These are phyloP conservation scores for Zalophus californianus DNA, from an alignment of 2,797 vertebrate genomes.

Conservation along the genomic window DNA sequence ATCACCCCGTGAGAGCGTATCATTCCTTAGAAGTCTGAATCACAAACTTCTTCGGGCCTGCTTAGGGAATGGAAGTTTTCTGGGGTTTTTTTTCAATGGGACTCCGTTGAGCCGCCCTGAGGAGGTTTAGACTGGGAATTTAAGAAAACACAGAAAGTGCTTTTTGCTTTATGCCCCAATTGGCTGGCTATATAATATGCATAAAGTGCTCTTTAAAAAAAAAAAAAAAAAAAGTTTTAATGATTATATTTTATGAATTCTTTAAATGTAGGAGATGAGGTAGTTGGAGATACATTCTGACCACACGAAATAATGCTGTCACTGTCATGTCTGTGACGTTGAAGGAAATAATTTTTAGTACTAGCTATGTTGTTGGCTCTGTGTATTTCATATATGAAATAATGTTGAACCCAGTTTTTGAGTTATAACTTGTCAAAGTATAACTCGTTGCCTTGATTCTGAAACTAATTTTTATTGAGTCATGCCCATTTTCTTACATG, in stretches of 20 bases:
- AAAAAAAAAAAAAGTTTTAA: neutral
- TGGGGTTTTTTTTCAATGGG: slow-evolving; percentile 58
- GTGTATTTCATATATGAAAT: neutral
- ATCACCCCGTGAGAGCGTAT: neutral
- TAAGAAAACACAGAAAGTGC: neutral
- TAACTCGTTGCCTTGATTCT: neutral
- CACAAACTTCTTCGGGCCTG: slow-evolving; percentile 8
- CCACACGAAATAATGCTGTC: neutral
- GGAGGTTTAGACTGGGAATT: neutral
- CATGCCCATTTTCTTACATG: neutral
- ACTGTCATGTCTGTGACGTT: neutral
- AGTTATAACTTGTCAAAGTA: neutral
- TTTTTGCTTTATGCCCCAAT: neutral
- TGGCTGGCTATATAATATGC: neutral
- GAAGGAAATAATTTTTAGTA: neutral
- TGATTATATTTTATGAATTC: slow-evolving; percentile 36
- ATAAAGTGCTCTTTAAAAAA: neutral
- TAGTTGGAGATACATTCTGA: neutral
- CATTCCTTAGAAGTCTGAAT: slow-evolving; percentile 60
- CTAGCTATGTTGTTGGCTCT: neutral
- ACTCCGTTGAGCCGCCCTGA: neutral
- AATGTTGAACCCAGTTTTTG: neutral
- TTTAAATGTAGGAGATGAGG: slow-evolving; percentile 33
- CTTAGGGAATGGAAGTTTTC: slow-evolving; percentile 50
- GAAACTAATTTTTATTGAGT: neutral